These are phyloP conservation scores for Drosophila albomicans DNA, from an alignment of 1,140 invertebrate species.

Conservation along the genomic window DNA sequence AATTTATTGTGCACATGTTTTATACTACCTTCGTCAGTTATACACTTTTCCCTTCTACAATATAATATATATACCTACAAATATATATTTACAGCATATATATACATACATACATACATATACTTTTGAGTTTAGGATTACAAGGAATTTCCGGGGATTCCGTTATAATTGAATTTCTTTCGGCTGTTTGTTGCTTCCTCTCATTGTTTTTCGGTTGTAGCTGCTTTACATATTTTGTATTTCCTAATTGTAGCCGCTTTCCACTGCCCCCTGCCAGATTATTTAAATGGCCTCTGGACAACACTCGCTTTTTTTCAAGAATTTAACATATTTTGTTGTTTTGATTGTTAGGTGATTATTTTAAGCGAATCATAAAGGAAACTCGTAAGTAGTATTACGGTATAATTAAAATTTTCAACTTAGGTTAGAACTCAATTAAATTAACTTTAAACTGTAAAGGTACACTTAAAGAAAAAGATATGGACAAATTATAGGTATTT, in stretches of 20 bases:
- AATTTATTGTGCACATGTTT: conserved; percentile 82
- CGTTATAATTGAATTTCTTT: conserved; percentile 78
- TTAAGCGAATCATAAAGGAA: conserved; percentile 9
- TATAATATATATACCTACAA: conserved; percentile 42
- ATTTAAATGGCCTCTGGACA: conserved; percentile 62
- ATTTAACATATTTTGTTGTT: conserved; percentile 47
- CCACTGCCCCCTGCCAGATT: conserved; percentile 53
- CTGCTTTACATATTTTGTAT: conserved; percentile 62
- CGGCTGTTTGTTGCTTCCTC: conserved; percentile 29
- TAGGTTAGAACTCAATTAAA: too few relatives aligned
- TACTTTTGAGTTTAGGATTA: conserved; percentile 64
- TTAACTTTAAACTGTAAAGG: too few relatives aligned
- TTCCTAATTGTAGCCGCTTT: conserved; percentile 40
- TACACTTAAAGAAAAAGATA: too few relatives aligned
- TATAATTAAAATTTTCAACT: too few relatives aligned
- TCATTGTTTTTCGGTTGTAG: conserved; percentile 28
- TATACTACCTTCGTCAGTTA: conserved; percentile 75
- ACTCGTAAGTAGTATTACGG: too few relatives aligned
- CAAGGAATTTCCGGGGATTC: conserved; percentile 81
- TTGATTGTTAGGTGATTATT: conserved; percentile 30
- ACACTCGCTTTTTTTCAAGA: conserved; percentile 44
- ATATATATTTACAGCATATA: conserved; percentile 14
- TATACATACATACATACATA: too few relatives aligned
- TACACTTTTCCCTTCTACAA: conserved; percentile 72
- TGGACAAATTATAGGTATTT: too few relatives aligned